phyloP scores from a whole-genome alignment of 2,797 vertebrate species.

The Denticeps clupeoides region DNA sequence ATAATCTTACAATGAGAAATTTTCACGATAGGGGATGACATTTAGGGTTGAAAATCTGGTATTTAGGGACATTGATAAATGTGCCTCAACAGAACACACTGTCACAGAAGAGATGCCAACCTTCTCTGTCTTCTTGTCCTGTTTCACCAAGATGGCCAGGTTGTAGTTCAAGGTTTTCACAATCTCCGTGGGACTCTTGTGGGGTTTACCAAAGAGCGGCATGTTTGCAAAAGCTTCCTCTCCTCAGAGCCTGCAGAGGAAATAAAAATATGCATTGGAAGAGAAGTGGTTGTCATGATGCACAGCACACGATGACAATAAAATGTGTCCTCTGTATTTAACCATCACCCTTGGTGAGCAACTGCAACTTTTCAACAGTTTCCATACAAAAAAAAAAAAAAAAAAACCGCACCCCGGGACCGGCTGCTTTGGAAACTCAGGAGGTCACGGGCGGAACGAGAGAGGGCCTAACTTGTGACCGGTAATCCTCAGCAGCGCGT shows the following conservation, averaged over 20 bases:
- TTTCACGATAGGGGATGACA: too few relatives aligned
- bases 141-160: constrained; percentile 83
- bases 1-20: too few relatives aligned
- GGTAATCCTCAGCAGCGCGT: constrained; percentile 49
- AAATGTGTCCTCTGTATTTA: too few relatives aligned
- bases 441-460: background rate
- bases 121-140: constrained; percentile 95
- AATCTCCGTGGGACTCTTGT: constrained; percentile 89
- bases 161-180: constrained; percentile 88
- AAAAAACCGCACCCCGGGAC: constrained; percentile 13
- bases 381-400: too few relatives aligned
- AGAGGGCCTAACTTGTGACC: constrained; percentile 45
- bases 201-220: constrained; percentile 95
- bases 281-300: background rate
- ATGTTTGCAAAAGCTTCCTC: constrained; percentile 49
- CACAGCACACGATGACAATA: background rate
- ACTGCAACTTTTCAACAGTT: too few relatives aligned
- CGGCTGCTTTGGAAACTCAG: constrained; percentile 9
- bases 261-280: background rate
- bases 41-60: too few relatives aligned
- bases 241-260: constrained; percentile 32
- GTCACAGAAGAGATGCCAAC: constrained; percentile 46
- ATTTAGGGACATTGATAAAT: too few relatives aligned
- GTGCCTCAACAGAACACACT: too few relatives aligned
- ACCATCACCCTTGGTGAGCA: too few relatives aligned